Conservation (phyloP, 1,140 invertebrate species). For the Drosophila bocqueti region DNA sequence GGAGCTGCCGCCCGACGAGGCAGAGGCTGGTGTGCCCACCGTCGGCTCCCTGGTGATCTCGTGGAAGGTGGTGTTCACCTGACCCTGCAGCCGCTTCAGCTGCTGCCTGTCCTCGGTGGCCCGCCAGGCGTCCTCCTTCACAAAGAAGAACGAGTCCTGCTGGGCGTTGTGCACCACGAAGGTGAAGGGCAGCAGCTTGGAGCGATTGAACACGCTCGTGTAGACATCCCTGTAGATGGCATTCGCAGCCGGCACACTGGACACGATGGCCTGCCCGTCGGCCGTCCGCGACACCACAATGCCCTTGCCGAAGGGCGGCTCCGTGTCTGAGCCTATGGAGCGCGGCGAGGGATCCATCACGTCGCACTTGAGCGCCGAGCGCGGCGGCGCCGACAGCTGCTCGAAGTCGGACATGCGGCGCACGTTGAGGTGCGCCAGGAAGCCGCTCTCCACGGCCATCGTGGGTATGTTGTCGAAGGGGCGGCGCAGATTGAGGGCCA, state of each 20-base stretch:
- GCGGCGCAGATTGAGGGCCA: constrained; percentile 75
- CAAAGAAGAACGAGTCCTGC: constrained; percentile 97
- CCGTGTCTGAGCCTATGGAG: constrained; percentile 90
- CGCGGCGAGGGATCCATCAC: constrained; percentile 89
- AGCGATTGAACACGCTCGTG: constrained; percentile 96
- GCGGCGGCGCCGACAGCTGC: constrained; percentile 89
- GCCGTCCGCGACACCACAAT: constrained; percentile 93
- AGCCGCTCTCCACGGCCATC: constrained; percentile 91
- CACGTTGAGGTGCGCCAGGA: constrained; percentile 91
- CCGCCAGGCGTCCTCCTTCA: constrained; percentile 95
- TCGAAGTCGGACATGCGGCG: constrained; percentile 90
- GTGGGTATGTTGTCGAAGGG: constrained; percentile 86
- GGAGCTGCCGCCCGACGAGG: not conserved
- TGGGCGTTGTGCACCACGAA: constrained; percentile 95
- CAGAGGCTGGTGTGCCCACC: constrained; percentile 3
- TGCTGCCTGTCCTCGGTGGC: constrained; percentile 95
- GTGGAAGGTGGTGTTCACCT: constrained; percentile 97
- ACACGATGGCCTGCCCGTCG: constrained; percentile 93
- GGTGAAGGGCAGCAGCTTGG: constrained; percentile 94
- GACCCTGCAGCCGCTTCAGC: constrained; percentile 94
- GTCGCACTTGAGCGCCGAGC: constrained; percentile 91
- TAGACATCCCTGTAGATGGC: constrained; percentile 96
- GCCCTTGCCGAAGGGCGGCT: constrained; percentile 95
- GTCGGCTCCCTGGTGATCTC: constrained; percentile 89
- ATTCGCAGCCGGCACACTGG: constrained; percentile 94